Percentiles rank a stretch among this genome's conserved stretches.
These are phyloP conservation scores for Atherix ibis DNA, from an alignment of 2,888 invertebrate genomes.

Conservation along the genomic window DNA sequence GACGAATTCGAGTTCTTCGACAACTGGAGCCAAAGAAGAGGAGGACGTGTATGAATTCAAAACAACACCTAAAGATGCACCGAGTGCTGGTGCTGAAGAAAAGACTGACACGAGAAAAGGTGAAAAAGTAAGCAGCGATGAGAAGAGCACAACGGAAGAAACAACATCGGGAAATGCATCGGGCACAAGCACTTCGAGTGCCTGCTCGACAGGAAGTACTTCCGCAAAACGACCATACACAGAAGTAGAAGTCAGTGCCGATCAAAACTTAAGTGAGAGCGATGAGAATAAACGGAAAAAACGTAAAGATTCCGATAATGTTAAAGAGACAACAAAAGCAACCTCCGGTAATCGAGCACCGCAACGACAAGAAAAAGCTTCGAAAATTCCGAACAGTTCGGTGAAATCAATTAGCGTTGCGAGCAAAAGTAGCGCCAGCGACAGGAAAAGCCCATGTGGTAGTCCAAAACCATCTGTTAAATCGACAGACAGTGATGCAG, in stretches of 20 bases:
- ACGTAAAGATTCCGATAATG: constrained; percentile 51
- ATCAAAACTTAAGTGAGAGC: constrained; percentile 46
- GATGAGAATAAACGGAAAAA: constrained; percentile 53
- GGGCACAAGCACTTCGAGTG: constrained; percentile 2
- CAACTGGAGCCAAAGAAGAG: constrained; percentile 13
- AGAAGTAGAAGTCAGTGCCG: constrained; percentile 38
- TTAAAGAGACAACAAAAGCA: constrained; percentile 37
- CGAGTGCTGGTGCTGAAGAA: constrained; percentile 13
- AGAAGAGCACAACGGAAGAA: constrained; percentile 10
- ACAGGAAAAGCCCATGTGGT: constrained; percentile 53
- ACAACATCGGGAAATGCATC: constrained; percentile 13
- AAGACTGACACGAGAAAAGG: constrained; percentile 14
- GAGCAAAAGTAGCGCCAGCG: constrained; percentile 30
- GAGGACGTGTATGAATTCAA: constrained; percentile 16
- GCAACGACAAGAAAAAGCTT: constrained; percentile 29
- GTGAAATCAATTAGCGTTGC: constrained; percentile 35
- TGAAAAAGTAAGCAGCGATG: constrained; percentile 14
- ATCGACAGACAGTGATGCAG: constrained; percentile 35
- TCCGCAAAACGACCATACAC: constrained; percentile 21
- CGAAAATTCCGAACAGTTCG: constrained; percentile 38
- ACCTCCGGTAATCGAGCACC: constrained; percentile 20
- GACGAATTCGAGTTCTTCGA: constrained; percentile 2
- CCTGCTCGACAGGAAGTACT: constrained; percentile 3
- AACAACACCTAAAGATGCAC: constrained; percentile 16
- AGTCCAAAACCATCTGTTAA: constrained; percentile 38